phyloP scores from a whole-genome alignment of 2,888 invertebrate species.

The Pseudanteris insignis region DNA sequence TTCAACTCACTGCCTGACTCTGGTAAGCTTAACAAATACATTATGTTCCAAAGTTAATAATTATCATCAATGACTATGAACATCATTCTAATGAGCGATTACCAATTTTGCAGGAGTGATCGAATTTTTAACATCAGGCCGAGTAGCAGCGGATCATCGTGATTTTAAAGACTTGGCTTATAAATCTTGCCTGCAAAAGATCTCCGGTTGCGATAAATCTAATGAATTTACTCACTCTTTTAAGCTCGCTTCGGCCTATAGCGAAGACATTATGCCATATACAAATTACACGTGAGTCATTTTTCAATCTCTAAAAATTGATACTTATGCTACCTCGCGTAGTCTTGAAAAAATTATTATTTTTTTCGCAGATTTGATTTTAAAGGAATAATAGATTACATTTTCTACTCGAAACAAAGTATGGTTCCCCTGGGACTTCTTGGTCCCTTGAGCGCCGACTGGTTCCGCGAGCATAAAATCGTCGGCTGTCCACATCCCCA shows the following conservation, averaged over 20 bases:
- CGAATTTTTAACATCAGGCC: slow-evolving; percentile 92
- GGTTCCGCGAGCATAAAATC: slow-evolving; percentile 95
- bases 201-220: slow-evolving; percentile 85
- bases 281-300: slow-evolving; percentile 95
- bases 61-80: slow-evolving; percentile 21
- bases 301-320: too few species aligned
- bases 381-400: slow-evolving; percentile 99
- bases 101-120: slow-evolving; percentile 79
- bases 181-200: slow-evolving; percentile 88
- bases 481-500: slow-evolving; percentile 98
- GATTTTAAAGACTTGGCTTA: slow-evolving; percentile 98
- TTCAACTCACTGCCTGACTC: slow-evolving; percentile 98
- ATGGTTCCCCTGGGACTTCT: slow-evolving; percentile 95
- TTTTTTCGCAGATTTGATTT: slow-evolving; percentile 85
- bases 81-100: too few species aligned
- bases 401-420: slow-evolving; percentile 95
- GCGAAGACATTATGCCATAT: slow-evolving; percentile 95
- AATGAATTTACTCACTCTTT: slow-evolving; percentile 96
- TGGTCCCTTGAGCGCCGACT: slow-evolving; percentile 92
- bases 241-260: slow-evolving; percentile 93
- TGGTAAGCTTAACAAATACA: slow-evolving; percentile 67
- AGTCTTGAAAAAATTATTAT: not conserved
- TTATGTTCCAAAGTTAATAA: slow-evolving; percentile 3
- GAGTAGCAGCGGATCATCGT: slow-evolving; percentile 89
- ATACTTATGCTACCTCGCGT: too few species aligned